These are phyloP conservation scores for Nomada flava DNA, from an alignment of 2,888 invertebrate species.

Conservation along the genomic window DNA sequence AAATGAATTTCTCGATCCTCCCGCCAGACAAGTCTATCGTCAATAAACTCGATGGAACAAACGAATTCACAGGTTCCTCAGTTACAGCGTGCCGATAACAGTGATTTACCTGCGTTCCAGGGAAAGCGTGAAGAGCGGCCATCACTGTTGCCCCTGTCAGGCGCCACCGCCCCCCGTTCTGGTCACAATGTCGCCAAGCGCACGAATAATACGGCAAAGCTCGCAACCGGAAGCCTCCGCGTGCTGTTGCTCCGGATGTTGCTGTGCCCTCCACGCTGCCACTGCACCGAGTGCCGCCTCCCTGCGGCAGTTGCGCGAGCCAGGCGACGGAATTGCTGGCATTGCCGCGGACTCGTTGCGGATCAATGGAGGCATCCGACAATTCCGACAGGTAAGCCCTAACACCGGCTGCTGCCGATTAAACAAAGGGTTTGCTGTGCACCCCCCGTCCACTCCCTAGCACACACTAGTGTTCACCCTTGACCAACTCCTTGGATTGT, in stretches of 20 bases:
- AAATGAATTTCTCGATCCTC: too few relatives aligned
- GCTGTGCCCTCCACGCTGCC: conserved; percentile 86
- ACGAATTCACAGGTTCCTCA: background rate
- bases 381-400: conserved; percentile 94
- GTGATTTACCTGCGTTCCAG: conserved; percentile 62
- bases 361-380: conserved; percentile 98
- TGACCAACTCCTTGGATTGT: conserved; percentile 29
- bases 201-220: conserved; percentile 94
- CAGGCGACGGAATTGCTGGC: conserved; percentile 95
- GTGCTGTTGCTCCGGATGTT: conserved; percentile 83
- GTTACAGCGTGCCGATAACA: conserved; percentile 13
- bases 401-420: conserved; percentile 1
- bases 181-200: conserved; percentile 89
- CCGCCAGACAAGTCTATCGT: too few relatives aligned
- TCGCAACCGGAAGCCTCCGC: conserved; percentile 92
- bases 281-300: conserved; percentile 91
- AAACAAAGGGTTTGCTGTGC: conserved; percentile 35
- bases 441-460: background rate
- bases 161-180: conserved; percentile 90
- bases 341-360: conserved; percentile 98
- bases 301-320: conserved; percentile 93
- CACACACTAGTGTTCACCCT: conserved; percentile 20
- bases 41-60: background rate
- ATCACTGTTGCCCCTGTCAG: conserved; percentile 87
- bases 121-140: conserved; percentile 82